phyloP scores from a whole-genome alignment of 2,797 vertebrate genomes.

The Poecilia gillii region DNA sequence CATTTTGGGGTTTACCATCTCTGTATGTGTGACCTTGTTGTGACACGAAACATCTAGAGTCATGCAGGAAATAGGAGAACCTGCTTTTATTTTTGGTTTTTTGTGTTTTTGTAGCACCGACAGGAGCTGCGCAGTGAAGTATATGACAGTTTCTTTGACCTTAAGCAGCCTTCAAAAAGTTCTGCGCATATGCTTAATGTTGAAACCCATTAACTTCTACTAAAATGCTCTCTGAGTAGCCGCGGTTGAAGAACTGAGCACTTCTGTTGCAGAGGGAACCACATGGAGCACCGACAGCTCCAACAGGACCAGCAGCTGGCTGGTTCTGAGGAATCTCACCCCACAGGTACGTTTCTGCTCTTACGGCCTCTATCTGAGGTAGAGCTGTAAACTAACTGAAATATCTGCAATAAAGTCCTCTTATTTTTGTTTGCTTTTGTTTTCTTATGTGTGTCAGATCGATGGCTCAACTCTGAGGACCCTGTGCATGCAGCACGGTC shows the following conservation, averaged over 20 bases:
- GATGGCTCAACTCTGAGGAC: slow-evolving; percentile 96
- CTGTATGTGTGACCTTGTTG: slow-evolving; percentile 32
- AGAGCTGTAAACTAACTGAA: background rate
- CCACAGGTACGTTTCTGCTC: slow-evolving; percentile 85
- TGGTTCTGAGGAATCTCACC: slow-evolving; percentile 97
- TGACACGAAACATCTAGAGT: slow-evolving; percentile 11
- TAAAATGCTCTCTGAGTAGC: background rate
- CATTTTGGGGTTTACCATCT: slow-evolving; percentile 65
- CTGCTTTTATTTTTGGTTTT: background rate
- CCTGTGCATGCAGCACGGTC: slow-evolving; percentile 96
- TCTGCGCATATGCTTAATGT: background rate
- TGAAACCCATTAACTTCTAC: background rate
- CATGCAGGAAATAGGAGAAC: background rate
- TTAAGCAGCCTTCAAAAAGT: background rate
- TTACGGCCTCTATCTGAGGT: background rate
- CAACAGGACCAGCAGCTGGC: slow-evolving; percentile 96
- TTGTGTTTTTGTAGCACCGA: background rate
- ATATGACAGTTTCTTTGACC: background rate
- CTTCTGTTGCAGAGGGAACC: slow-evolving; percentile 82
- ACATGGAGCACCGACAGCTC: slow-evolving; percentile 98
- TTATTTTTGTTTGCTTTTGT: background rate
- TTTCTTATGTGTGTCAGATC: slow-evolving; percentile 80
- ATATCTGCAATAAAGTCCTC: background rate
- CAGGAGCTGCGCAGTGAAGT: background rate
- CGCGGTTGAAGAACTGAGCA: background rate